phyloP scores from a whole-genome alignment of 2,888 invertebrate genomes.

The Petrophora chlorosata region DNA sequence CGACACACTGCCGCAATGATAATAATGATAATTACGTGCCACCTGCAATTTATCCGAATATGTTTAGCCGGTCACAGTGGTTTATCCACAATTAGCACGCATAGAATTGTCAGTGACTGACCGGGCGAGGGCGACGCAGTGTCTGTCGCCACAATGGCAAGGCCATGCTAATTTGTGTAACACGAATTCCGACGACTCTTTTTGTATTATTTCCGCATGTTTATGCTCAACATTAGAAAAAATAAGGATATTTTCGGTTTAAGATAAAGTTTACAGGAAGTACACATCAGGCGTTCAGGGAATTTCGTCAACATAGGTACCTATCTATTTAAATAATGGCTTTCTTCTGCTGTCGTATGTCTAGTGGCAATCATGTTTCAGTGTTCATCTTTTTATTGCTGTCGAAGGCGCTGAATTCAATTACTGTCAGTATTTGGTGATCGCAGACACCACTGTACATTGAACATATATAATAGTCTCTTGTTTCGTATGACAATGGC shows the following conservation, averaged over 20 bases:
- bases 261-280: too few relatives aligned
- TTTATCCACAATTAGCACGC: slow-evolving; percentile 28
- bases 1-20: slow-evolving; percentile 13
- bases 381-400: not conserved
- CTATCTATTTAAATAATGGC: slow-evolving; percentile 2
- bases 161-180: slow-evolving; percentile 54
- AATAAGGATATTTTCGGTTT: slow-evolving; percentile 21
- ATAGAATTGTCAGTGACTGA: slow-evolving; percentile 61
- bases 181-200: slow-evolving; percentile 44
- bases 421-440: slow-evolving; percentile 40
- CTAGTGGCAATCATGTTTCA: not conserved
- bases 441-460: slow-evolving; percentile 36
- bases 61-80: slow-evolving; percentile 3
- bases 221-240: slow-evolving; percentile 4
- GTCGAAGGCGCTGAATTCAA: slow-evolving; percentile 2
- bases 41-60: slow-evolving; percentile 6
- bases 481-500: slow-evolving; percentile 55
- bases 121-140: slow-evolving; percentile 49
- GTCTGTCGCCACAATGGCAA: slow-evolving; percentile 55
- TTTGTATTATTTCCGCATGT: slow-evolving; percentile 17
- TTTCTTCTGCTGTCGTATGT: not conserved
- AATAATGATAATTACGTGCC: slow-evolving; percentile 20
- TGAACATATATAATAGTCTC: slow-evolving; percentile 41
- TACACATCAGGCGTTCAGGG: too few relatives aligned
- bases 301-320: too few relatives aligned